Conservation (phyloP, 2,113 vertebrate species). For the Nesoenas mayeri region DNA sequence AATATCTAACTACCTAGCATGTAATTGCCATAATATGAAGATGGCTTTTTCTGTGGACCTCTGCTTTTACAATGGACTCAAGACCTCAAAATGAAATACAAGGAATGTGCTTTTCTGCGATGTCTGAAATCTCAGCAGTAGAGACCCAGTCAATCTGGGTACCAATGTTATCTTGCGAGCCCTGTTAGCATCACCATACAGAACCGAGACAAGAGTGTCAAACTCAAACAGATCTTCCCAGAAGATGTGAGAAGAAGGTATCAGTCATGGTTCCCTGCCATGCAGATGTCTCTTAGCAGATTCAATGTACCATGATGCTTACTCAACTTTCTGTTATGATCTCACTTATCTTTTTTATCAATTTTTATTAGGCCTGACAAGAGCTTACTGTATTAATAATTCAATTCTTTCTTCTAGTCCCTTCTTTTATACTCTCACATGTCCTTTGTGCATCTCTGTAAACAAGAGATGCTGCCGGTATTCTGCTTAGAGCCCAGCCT, state of each 20-base stretch:
- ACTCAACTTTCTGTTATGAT: not conserved
- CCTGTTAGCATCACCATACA: not conserved
- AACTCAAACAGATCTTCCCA: not conserved
- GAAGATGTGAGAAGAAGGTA: not conserved
- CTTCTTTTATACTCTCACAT: not conserved
- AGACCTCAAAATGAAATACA: not conserved
- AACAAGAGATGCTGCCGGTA: not conserved
- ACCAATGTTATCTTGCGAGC: not conserved
- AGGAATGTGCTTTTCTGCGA: not conserved
- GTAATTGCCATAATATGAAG: not conserved
- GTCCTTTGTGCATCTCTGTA: not conserved
- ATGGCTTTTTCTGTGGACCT: not conserved
- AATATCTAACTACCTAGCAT: not conserved
- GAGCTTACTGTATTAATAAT: not conserved
- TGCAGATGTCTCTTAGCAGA: not conserved
- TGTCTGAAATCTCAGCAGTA: not conserved
- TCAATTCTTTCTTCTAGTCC: not conserved
- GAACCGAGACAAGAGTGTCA: not conserved
- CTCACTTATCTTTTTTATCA: not conserved
- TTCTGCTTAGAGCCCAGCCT: not conserved
- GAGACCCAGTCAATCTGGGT: not conserved
- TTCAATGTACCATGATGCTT: not conserved
- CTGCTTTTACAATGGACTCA: not conserved
- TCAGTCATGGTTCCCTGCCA: not conserved
- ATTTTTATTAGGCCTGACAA: not conserved